A percentile compares a stretch with the other conserved stretches of the same genome.
These are phyloP conservation scores for Lamprologus lemairii DNA, from an alignment of 2,113 vertebrate species.

Conservation along the genomic window DNA sequence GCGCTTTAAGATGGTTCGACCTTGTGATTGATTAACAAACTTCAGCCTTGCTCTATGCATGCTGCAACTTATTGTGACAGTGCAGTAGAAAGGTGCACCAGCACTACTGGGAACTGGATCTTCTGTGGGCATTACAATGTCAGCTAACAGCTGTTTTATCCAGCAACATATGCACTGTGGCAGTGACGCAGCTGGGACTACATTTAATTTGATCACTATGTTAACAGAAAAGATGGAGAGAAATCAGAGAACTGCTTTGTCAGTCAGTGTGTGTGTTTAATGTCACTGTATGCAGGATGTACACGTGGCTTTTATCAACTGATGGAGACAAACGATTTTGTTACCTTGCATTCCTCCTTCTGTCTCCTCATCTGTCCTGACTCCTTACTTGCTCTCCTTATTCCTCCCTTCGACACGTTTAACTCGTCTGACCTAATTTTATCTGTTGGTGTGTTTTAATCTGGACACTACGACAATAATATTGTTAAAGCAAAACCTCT, in stretches of 20 bases:
- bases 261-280: constrained; percentile 63
- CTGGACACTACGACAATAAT: not conserved
- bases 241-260: not conserved
- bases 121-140: not conserved
- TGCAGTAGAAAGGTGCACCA: not conserved
- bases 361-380: not conserved
- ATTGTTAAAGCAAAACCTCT: not conserved
- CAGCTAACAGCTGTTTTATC: not conserved
- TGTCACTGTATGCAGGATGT: constrained; percentile 76
- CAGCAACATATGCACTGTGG: not conserved
- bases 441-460: not conserved
- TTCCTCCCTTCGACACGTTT: not conserved
- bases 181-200: not conserved
- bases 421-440: not conserved
- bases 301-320: constrained; percentile 84
- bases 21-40: not conserved
- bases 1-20: not conserved
- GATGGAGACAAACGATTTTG: constrained; percentile 80
- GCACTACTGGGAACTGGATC: not conserved
- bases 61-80: not conserved
- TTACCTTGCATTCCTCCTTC: constrained; percentile 35
- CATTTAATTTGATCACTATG: not conserved
- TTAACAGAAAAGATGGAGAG: not conserved
- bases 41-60: not conserved
- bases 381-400: not conserved